Base-by-base conservation (phyloP, 2,113 vertebrate genomes). In the Hypomesus transpacificus region DNA sequence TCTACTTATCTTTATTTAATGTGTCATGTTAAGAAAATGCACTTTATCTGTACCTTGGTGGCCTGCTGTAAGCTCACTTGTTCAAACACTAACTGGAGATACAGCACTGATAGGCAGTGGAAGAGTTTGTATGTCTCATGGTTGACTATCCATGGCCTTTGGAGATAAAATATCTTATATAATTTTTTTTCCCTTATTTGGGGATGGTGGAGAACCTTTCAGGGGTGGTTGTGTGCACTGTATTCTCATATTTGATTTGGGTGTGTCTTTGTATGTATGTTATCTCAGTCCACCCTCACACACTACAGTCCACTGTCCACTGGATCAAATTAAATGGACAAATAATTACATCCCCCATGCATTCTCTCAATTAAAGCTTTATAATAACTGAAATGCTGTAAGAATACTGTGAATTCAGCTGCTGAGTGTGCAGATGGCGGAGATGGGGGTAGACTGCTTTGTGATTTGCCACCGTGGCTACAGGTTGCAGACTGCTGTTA, bases 11-110 rank as follows among this genome's bases (percentile, higher is more conserved):
- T 91, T 90, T 91, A 92, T 93, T 93, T 91, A 92, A 92, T 88
- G 52, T 91, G 52, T 91, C 89, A 89, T 85, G 73, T 90, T 80
- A 82, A 84, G 76, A 82, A 82, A 86, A 91, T 91, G 92, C 92
- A 93, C 92, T 93, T 93, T 93, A 93, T 92, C 88, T 90, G 87
- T 92, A 91, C 91, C 92, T 88, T 88, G 84, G 92, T 93, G 91
- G 92, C 92, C 92, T 93, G 91, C 90, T 90, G 91, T 91, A 86
- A 80, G 84, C 87, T 85, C 82, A 76, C 39, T 85, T 84, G 84
- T 89, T 84, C 75, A 75, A 71, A 91, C 89, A 84, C 85, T 91
- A 87, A 79, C 75, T 75, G 65, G 82, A 87, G 85, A 85, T 84
- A 74, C 86, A 82, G 87, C 85, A 75, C 81, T 84, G 86, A 80